Evolutionary conservation across 2,888 invertebrate species (phyloP).

Genomic region (Cosmia trapezina): DNA sequence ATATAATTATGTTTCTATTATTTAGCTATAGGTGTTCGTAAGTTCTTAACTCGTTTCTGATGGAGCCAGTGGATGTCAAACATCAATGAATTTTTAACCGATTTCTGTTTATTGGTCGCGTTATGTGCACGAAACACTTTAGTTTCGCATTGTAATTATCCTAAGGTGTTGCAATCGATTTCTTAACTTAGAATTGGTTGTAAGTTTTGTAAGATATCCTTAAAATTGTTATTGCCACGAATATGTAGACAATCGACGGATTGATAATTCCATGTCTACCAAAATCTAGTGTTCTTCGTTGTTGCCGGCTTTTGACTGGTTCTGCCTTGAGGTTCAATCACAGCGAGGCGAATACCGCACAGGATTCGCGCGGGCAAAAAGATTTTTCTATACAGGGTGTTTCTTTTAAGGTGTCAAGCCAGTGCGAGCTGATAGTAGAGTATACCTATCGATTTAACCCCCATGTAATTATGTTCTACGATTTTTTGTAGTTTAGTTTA

Average conservation of each 20-base stretch:
- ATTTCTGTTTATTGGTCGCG: constrained; percentile 1
- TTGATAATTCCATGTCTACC: not conserved
- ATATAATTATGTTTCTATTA: constrained; percentile 3
- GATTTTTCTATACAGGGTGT: too few relatives aligned
- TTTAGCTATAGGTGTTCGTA: constrained; percentile 1
- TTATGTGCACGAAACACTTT: constrained; percentile 9
- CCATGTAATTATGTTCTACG: too few relatives aligned
- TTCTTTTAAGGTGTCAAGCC: too few relatives aligned
- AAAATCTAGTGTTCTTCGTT: not conserved
- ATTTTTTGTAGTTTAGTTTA: too few relatives aligned
- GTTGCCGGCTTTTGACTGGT: not conserved
- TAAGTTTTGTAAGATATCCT: constrained; percentile 17
- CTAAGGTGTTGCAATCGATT: constrained; percentile 21
- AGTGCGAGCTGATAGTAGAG: too few relatives aligned
- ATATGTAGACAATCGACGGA: not conserved
- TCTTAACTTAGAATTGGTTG: constrained; percentile 16
- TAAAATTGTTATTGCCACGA: constrained; percentile 10
- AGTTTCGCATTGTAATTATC: constrained; percentile 30
- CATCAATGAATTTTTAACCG: constrained; percentile 13
- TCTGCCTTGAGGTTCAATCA: constrained; percentile 6
- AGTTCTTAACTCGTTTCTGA: constrained; percentile 38
- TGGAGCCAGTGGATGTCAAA: constrained; percentile 50
- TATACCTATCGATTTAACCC: too few relatives aligned
- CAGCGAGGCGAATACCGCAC: not conserved
- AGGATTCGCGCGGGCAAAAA: not conserved